A percentile compares a stretch with the other conserved stretches of the same genome.
phyloP scores from a whole-genome alignment of 2,113 vertebrate genomes.

The Chrysochloris asiatica region DNA sequence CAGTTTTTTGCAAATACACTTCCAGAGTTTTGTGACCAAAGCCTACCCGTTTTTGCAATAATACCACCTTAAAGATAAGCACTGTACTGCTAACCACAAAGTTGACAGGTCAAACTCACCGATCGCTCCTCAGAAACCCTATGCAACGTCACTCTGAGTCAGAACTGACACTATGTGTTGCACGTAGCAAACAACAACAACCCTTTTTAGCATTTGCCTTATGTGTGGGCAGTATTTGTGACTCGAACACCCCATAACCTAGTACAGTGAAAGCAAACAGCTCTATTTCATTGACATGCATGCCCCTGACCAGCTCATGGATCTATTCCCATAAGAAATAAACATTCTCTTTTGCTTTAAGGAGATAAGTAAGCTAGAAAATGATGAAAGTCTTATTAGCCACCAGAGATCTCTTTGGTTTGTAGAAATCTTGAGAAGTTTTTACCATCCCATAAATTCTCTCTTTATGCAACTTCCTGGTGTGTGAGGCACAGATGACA shows the following conservation, averaged over 20 bases:
- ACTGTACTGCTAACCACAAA: too few species aligned
- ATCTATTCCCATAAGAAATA: not conserved
- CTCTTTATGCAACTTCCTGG: not conserved
- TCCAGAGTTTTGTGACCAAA: conserved; percentile 5
- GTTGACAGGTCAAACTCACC: too few species aligned
- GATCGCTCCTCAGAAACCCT: too few species aligned
- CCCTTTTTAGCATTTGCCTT: too few species aligned
- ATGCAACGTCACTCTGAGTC: too few species aligned
- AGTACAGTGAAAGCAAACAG: not conserved
- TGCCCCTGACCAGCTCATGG: not conserved
- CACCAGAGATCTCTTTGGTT: not conserved
- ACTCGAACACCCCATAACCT: not conserved
- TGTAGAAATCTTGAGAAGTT: not conserved
- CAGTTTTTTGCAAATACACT: conserved; percentile 33
- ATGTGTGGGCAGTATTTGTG: conserved; percentile 33
- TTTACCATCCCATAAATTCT: not conserved
- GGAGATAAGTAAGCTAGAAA: not conserved
- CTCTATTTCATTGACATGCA: not conserved
- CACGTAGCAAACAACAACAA: too few species aligned
- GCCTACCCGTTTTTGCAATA: too few species aligned
- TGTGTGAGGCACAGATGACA: not conserved
- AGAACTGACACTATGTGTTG: too few species aligned
- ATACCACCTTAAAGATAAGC: too few species aligned
- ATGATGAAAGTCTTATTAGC: not conserved
- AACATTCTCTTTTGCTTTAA: not conserved